Percentiles rank a stretch among this genome's conserved stretches.
phyloP scores from a whole-genome alignment of 2,888 invertebrate genomes.

The Icerya purchasi region DNA sequence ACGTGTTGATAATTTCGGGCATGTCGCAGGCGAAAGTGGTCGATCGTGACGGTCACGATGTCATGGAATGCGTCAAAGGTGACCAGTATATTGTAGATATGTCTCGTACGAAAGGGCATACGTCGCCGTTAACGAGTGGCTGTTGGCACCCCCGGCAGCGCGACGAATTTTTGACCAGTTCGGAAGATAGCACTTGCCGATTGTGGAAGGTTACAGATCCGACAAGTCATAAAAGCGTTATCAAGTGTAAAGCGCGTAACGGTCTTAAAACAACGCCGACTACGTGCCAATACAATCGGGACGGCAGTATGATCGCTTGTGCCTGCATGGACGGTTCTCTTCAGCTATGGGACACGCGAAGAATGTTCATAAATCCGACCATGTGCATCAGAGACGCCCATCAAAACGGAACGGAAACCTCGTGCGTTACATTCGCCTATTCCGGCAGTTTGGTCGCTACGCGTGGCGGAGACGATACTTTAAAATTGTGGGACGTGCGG shows the following conservation, averaged over 20 bases:
- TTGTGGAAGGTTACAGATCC: constrained; percentile 71
- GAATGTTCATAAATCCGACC: constrained; percentile 70
- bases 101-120: constrained; percentile 79
- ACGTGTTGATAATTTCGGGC: constrained; percentile 77
- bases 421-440: constrained; percentile 71
- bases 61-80: constrained; percentile 80
- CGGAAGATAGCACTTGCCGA: constrained; percentile 79
- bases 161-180: constrained; percentile 85
- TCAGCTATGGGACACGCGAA: constrained; percentile 92
- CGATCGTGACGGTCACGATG: constrained; percentile 83
- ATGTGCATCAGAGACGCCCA: constrained; percentile 60
- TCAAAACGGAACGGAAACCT: constrained; percentile 52
- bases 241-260: constrained; percentile 68
- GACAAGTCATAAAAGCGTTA: constrained; percentile 48
- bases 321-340: constrained; percentile 88
- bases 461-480: constrained; percentile 71
- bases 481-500: constrained; percentile 87
- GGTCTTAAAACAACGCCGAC: constrained; percentile 72
- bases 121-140: constrained; percentile 69
- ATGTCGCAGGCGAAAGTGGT: constrained; percentile 81
- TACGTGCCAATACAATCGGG: constrained; percentile 58
- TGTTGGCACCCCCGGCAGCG: constrained; percentile 81
- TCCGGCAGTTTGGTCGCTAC: constrained; percentile 55
- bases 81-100: constrained; percentile 91
- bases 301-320: constrained; percentile 70